Base-by-base conservation (phyloP, 1,140 invertebrate species). In the Probaryconus sp. region DNA sequence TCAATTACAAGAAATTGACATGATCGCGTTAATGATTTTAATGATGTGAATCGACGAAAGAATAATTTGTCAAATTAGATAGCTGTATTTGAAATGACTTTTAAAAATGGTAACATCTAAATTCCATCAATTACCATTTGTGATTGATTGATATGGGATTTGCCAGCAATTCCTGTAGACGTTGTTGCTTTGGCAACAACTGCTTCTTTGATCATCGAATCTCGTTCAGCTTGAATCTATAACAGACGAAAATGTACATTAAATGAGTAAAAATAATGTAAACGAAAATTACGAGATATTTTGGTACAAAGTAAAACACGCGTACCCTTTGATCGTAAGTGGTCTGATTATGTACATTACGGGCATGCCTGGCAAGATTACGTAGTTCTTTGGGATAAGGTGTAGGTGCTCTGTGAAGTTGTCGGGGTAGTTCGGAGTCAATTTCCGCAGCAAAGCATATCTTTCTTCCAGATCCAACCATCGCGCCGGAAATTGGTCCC, bases 311-410 rank as follows among this genome's bases (percentile, higher is more conserved):
- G 14, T 6, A 1, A 14, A 28, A 10, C 5, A 47, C 9, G 4
- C 75, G 43, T 60, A 86, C 85, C 76, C 79, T 84, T 77, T 84
- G 84, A 79, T 86, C 83, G 21, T 85, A 79, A 5, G 79, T 50
- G 38, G 83, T 81, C 56, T 86, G 85, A 79, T 87, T 84, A 48
- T 88, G 85, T 81, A 88, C 77, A 77, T 85, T 87, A 33, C 85
- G 81, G 18, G 93, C 92, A 88, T 95, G 94, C 83, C 94, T 94
- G 14, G 94, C 94, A 81, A 95, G 91, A 71, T 92, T 94, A 79
- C 93, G 91, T 72, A 97, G 90, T 87, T 97, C 96, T 90, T 97
- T 97, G 37, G 96, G 95, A 85, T 97, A 97, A 18, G 96, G 96
- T 64, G 96, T 97, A 18, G 96, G 95, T 56, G 94, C 94, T 77